phyloP scores from a whole-genome alignment of 2,113 vertebrate species.

The Ailuropoda melanoleuca region DNA sequence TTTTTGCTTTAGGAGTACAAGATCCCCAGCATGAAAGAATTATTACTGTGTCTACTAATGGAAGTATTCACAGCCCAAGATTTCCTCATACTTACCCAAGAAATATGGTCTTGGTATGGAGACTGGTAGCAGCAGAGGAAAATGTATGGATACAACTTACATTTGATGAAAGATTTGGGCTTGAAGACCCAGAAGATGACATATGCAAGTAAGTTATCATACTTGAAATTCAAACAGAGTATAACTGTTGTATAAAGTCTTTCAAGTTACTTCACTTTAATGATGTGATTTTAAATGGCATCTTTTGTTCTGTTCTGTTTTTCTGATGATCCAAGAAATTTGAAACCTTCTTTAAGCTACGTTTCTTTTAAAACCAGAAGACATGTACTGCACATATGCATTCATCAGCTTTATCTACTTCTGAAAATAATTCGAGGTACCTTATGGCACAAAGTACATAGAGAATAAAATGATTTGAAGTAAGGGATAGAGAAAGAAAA shows the following conservation, averaged over 20 bases:
- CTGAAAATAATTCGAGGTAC: not conserved
- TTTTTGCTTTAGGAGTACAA: conserved; percentile 91
- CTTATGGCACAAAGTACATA: not conserved
- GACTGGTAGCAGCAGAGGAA: conserved; percentile 90
- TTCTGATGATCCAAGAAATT: not conserved
- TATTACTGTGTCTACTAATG: conserved; percentile 92
- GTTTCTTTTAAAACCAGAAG: not conserved
- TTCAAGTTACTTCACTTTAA: not conserved
- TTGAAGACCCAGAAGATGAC: conserved; percentile 97
- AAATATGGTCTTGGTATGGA: conserved; percentile 92
- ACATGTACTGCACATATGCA: not conserved
- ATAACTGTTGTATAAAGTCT: not conserved
- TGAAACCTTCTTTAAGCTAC: not conserved
- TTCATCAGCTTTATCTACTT: not conserved
- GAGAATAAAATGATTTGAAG: not conserved
- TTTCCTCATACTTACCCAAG: conserved; percentile 96
- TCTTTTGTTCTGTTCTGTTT: conserved; percentile 14
- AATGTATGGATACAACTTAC: conserved; percentile 94
- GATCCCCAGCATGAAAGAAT: conserved; percentile 96
- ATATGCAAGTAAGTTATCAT: conserved; percentile 95
- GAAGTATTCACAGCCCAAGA: conserved; percentile 95
- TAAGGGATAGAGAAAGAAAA: not conserved
- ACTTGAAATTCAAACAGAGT: not conserved
- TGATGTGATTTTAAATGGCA: not conserved
- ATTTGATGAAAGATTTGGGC: conserved; percentile 96